phyloP scores from a whole-genome alignment of 2,797 vertebrate species.

The Karalla daura region DNA sequence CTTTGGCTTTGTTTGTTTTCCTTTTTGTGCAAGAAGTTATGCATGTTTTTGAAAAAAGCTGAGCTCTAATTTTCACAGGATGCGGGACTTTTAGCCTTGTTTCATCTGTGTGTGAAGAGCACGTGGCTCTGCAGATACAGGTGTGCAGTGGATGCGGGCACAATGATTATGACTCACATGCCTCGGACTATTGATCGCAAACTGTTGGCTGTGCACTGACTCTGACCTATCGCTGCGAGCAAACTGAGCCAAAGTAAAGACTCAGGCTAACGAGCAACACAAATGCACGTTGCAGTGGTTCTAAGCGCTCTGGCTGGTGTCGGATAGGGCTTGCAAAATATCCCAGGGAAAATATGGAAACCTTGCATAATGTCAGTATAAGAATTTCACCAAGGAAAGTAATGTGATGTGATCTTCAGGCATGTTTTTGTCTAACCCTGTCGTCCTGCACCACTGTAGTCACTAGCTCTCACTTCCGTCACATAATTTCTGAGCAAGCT shows the following conservation, averaged over 20 bases:
- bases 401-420: too few species aligned
- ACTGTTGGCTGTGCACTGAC: not conserved
- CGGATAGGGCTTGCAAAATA: too few species aligned
- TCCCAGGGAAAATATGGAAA: too few species aligned
- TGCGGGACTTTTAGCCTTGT: constrained; percentile 67
- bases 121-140: constrained; percentile 37
- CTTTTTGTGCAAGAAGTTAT: constrained; percentile 84
- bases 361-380: too few species aligned
- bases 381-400: too few species aligned
- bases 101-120: constrained; percentile 15
- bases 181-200: constrained; percentile 12
- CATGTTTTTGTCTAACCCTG: too few species aligned
- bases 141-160: constrained; percentile 22
- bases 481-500: too few species aligned
- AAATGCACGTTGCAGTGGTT: not conserved
- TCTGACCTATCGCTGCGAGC: not conserved
- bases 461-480: too few species aligned
- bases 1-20: constrained; percentile 88
- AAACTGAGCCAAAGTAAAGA: not conserved
- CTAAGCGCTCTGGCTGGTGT: not conserved
- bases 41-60: constrained; percentile 61
- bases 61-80: constrained; percentile 79
- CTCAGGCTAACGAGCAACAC: not conserved
- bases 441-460: too few species aligned
- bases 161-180: not conserved